Base-by-base conservation (phyloP, 2,113 vertebrate species). In the Zapus hudsonius region DNA sequence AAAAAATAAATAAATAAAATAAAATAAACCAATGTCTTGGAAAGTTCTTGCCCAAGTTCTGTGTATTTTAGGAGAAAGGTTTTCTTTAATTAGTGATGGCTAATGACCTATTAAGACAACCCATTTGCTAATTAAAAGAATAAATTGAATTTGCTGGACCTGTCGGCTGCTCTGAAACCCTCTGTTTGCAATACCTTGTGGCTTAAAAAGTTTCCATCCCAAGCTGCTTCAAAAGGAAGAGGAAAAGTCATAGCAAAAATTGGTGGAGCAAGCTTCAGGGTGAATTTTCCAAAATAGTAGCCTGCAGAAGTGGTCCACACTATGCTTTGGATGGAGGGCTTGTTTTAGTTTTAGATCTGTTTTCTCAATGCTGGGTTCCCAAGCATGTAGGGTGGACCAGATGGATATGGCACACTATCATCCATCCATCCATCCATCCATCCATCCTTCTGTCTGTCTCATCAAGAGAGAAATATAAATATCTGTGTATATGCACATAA, bases 51-150 rank as follows among this genome's bases (percentile, higher is more conserved):
- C 59, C 63, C 36, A 33, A 84, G 63, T 63, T 95, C 84, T 82
- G 16, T 64, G 66, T 57, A 81, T 44, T 75, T 92, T 79, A 44
- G 7, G 3, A 29, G 33, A 7, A 76, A 81, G 33, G 42, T 47
- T 91, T 93, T 72, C 40, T 81, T 90, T 88, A 95, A 95, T 96
- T 96, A 95, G 44, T 31, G 85, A 84, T 75, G 40, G 91, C 42
- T 95, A 94, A 96, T 94, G 84, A 84, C 96, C 95, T 93, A 87
- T 90, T 95, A 91, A 91, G 89, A 42, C 78, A 95, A 91, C 22
- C 33, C 47, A 70, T 64, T 91, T 90, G 29, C 84, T 95, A 95
- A 96, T 92, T 87, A 94, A 95, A 95, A 90, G 52, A 91, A 93
- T 94, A 95, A 92, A 96, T 84, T 90, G 84, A 93, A 94, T 91